phyloP scores from a whole-genome alignment of 2,797 vertebrate genomes.

The Melanotaenia parkinsoni region DNA sequence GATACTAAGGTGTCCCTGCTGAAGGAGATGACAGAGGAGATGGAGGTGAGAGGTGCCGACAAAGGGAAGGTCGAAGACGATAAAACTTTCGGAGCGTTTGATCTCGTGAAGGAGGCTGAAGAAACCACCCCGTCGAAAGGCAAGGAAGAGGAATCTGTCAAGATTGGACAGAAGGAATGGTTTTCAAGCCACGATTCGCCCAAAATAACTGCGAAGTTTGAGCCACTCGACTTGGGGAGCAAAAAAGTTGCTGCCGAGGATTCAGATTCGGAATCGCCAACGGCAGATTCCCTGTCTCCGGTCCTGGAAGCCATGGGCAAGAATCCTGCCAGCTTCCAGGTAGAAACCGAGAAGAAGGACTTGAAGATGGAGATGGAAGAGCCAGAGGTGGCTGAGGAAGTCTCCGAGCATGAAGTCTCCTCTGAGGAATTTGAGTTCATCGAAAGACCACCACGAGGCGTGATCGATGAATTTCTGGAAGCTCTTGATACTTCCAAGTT shows the following conservation, averaged over 20 bases:
- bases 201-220: slow-evolving; percentile 66
- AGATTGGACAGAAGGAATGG: slow-evolving; percentile 78
- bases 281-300: slow-evolving; percentile 83
- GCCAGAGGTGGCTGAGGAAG: slow-evolving; percentile 73
- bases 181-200: slow-evolving; percentile 70
- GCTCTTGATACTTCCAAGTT: slow-evolving; percentile 81
- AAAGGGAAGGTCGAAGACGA: slow-evolving; percentile 72
- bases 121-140: slow-evolving; percentile 48
- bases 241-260: slow-evolving; percentile 69
- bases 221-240: slow-evolving; percentile 74
- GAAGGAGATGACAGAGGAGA: slow-evolving; percentile 80
- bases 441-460: slow-evolving; percentile 79
- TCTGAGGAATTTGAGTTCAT: slow-evolving; percentile 87
- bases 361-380: slow-evolving; percentile 70
- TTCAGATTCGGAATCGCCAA: slow-evolving; percentile 82
- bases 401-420: slow-evolving; percentile 82
- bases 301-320: slow-evolving; percentile 83
- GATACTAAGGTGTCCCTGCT: slow-evolving; percentile 85
- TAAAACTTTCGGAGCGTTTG: slow-evolving; percentile 88
- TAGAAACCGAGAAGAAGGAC: slow-evolving; percentile 70
- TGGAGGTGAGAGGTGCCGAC: slow-evolving; percentile 74
- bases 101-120: slow-evolving; percentile 91
- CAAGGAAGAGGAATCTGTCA: slow-evolving; percentile 71
- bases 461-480: slow-evolving; percentile 83
- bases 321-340: slow-evolving; percentile 79